These are phyloP conservation scores for Phalacrocorax pelagicus DNA, from an alignment of 2,113 vertebrate genomes.

Conservation along the genomic window DNA sequence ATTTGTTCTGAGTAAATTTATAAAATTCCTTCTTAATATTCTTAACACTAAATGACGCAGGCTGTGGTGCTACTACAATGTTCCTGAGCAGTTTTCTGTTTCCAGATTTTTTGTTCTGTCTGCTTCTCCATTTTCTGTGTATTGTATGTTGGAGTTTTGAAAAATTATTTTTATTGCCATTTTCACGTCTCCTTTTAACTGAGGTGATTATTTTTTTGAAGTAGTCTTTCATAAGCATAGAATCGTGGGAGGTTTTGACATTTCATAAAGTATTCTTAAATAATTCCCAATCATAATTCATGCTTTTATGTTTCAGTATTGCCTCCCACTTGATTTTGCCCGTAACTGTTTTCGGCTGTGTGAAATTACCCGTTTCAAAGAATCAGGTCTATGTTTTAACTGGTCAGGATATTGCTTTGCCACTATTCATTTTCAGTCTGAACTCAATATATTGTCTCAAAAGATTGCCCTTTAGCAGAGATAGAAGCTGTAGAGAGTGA, in stretches of 20 bases:
- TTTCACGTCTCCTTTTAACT: neutral
- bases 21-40: neutral
- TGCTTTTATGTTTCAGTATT: neutral
- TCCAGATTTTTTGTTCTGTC: neutral
- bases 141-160: neutral
- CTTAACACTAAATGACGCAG: neutral
- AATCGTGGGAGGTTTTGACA: neutral
- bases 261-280: constrained; percentile 2
- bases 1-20: neutral
- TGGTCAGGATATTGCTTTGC: neutral
- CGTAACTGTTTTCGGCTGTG: neutral
- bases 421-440: neutral
- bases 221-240: neutral
- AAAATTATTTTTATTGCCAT: neutral
- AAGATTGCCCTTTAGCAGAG: neutral
- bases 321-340: neutral
- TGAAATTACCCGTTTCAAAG: neutral
- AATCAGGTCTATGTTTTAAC: neutral
- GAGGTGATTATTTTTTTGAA: neutral
- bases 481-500: neutral
- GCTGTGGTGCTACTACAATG: neutral
- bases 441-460: neutral
- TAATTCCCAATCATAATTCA: neutral
- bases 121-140: neutral
- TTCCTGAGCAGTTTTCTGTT: neutral